Evolutionary conservation across 2,888 invertebrate species (phyloP), one percentile per base, ranked within the genome.

Genomic region (Amblyteles armatorius): DNA sequence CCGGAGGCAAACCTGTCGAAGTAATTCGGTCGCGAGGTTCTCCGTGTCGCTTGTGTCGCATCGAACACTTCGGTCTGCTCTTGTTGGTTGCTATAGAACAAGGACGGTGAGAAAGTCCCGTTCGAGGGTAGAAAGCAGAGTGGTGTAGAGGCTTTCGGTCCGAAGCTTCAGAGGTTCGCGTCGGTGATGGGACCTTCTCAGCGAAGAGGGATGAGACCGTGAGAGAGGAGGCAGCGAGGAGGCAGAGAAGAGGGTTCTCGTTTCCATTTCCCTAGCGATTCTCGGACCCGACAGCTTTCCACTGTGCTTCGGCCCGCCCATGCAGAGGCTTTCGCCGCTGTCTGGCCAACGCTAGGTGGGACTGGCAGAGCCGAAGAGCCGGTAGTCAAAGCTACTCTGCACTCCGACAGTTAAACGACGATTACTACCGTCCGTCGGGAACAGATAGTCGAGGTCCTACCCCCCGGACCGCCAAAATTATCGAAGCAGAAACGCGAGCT

Each of bases 21-120:
- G 65, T 76, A 76, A 76, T 76, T 76, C 76, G 65, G 63, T 76
- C 50, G 50, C 65, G 65, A 65, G 76, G 65, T 52, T 65, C 65
- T 36, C 11, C 65, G 76, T 76, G 76, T 65, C 65, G 76, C 50
- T 52, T 76, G 65, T 76, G 65, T 36, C 76, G 65, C 63, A 63
- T 65, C 76, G 65, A 50, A 76, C 67, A 48, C 65, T 65, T 65
- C 44, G 48, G 9, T 60, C 16, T 6, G 7, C 44, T 16, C 29
- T 1, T 16, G 57, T 11, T 5, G n/a, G 29, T 16, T 9, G 22
- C 57, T 9, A n/a, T 26, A 63, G 50, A 65, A 74, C 29, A 50
- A 5, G 48, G 22, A 76, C 50, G 44, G 48, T 44, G 65, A 16
- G 50, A 52, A 52, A 76, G 63, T 76, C 76, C 76, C 50, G 65